These are phyloP conservation scores for Vulpes vulpes DNA, from an alignment of 2,113 vertebrate species.

Conservation along the genomic window DNA sequence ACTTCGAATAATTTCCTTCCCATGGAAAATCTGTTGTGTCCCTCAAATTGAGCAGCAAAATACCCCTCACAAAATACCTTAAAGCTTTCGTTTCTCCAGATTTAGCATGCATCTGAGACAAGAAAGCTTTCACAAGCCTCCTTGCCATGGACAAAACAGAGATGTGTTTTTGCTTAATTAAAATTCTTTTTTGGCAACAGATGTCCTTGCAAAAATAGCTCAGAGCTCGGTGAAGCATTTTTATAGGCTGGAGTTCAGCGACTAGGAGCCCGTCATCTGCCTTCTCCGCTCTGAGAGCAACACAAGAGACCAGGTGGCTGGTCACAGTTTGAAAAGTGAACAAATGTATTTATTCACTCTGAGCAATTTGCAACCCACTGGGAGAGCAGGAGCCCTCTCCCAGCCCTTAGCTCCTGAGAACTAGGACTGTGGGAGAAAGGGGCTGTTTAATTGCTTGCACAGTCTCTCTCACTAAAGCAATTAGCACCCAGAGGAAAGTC, in stretches of 20 bases:
- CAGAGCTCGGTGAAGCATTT: conserved; percentile 88
- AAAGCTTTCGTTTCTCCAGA: conserved; percentile 83
- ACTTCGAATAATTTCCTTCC: conserved; percentile 72
- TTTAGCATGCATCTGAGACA: conserved; percentile 78
- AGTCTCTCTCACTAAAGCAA: conserved; percentile 78
- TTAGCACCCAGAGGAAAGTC: conserved; percentile 76
- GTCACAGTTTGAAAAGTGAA: conserved; percentile 85
- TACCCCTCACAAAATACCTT: conserved; percentile 79
- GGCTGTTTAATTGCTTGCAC: conserved; percentile 73
- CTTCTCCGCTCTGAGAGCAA: conserved; percentile 88
- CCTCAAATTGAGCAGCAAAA: conserved; percentile 76
- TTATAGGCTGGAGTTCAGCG: conserved; percentile 88
- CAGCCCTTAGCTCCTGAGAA: conserved; percentile 73
- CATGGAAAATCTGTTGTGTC: conserved; percentile 77
- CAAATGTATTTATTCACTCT: conserved; percentile 87
- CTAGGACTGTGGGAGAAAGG: conserved; percentile 69
- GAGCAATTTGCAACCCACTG: conserved; percentile 84
- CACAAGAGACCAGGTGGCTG: conserved; percentile 87
- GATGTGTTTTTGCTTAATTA: conserved; percentile 88
- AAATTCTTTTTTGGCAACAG: conserved; percentile 88
- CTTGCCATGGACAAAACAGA: conserved; percentile 84
- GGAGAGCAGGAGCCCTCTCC: conserved; percentile 76
- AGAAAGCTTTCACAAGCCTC: conserved; percentile 84
- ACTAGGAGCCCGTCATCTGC: conserved; percentile 85
- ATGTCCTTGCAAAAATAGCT: conserved; percentile 87